Evolutionary conservation across 2,888 invertebrate species (phyloP), one percentile per base, ranked within the genome.

Genomic region (Metalampra italica): DNA sequence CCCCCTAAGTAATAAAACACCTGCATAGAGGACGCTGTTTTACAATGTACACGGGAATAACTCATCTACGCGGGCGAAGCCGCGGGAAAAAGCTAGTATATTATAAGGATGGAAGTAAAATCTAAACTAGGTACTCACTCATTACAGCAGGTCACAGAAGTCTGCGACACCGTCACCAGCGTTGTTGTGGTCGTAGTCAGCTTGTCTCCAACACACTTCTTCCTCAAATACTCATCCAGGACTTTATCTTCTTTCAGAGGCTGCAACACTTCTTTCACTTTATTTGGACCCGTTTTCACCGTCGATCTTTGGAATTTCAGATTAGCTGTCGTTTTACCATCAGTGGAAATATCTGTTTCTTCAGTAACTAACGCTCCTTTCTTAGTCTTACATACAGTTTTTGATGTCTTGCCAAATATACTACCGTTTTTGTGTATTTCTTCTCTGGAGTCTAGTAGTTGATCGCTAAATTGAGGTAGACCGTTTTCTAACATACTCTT

Each of bases 331-430:
- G 78, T 79, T 55, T 64, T 82, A 7, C 87, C 88, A 59, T 90
- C 85, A 1, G 85, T 84, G 1, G 80, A 78, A 46, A 90, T 81
- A 14, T 86, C 86, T 1, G 84, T 85, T 54, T 88, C 82, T 55
- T 90, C 90, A 1, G 89, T 89, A 11, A 89, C 82, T 45, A 87
- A 62, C 1, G 83, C 82, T 8, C 89, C 90, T 58, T 72, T 86
- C 47, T 71, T 83, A 8, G 85, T 90, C 50, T 75, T 79, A 59
- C 85, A 79, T 0, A 89, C 74, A 13, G 82, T 81, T 58, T 79
- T 86, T 1, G 82, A 80, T 30, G 72, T 79, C 54, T 87, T 87
- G 1, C 88, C 89, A 47, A 88, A 74, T 11, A 78, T 68, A 41
- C 83, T 80, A n/a, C 87, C 87, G 50, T 82, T 80, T 56, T 68